Evolutionary conservation across 2,888 invertebrate species (phyloP), one percentile per base, ranked within the genome.

Genomic region (Rhagonycha lutea): DNA sequence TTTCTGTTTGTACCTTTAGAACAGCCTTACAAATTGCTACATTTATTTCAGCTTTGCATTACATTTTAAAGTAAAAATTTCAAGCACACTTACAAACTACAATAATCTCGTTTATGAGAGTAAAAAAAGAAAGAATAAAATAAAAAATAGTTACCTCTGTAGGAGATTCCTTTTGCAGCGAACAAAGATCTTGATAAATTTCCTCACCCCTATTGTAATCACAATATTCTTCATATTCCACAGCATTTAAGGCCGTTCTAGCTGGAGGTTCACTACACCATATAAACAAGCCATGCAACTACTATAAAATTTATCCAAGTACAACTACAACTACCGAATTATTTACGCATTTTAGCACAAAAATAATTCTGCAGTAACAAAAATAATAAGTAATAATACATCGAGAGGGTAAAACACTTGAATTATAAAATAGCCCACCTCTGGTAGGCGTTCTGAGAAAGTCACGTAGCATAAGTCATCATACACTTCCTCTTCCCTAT

Each of bases 181-280:
- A 93, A 91, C 96, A 96, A 86, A 97, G 92, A 91, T 97, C 97
- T 90, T 97, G 96, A 91, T 97, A 97, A 89, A 97, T 96, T 90
- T 96, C 96, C 88, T 97, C 97, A 87, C 95, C 95, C 89, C 93
- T 93, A 86, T 76, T 76, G 72, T 75, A 76, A 5, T 79, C 79
- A 14, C 75, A 72, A 89, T 90, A 92, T 88, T 91, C 92, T 84
- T 91, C 91, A 87, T 92, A 93, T 82, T 89, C 90, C 79, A 84
- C 82, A 12, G 73, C 76, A 75, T 79, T 74, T 60, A 77, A 69
- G 47, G 76, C 73, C 72, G 81, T 79, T 75, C 82, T 82, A 71
- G 81, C 79, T 73, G 84, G 82, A 76, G 84, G 83, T 81, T 87
- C 84, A 81, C 86, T 86, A 70, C 28, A 28, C 14, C 24, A 68